A percentile compares a stretch with the other conserved stretches of the same genome.
Evolutionary conservation across 2,888 invertebrate genomes (phyloP).

Genomic region (Drosophila nr. perissopoda): DNA sequence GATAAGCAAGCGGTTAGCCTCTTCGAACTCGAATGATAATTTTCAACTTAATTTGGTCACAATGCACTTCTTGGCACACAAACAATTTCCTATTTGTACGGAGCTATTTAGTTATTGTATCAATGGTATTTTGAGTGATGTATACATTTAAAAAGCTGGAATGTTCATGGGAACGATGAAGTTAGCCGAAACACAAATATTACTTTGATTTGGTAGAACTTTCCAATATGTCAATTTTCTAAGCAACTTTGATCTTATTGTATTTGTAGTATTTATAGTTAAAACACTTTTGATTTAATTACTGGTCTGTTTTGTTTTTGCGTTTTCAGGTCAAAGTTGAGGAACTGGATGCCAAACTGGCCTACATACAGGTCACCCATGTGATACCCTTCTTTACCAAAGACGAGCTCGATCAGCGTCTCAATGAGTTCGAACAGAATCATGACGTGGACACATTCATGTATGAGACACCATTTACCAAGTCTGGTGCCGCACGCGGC

Average conservation of each 20-base stretch:
- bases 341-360: constrained; percentile 92
- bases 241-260: constrained; percentile 29
- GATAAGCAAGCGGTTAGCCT: not conserved
- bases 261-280: too few relatives aligned
- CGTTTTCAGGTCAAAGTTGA: constrained; percentile 88
- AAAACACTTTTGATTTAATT: constrained; percentile 7
- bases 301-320: constrained; percentile 21
- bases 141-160: constrained; percentile 25
- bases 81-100: constrained; percentile 45
- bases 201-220: constrained; percentile 19
- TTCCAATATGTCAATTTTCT: constrained; percentile 2
- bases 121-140: constrained; percentile 38
- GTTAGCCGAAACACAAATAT: constrained; percentile 47
- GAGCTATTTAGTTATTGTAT: constrained; percentile 34
- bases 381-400: constrained; percentile 95
- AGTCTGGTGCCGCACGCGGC: constrained; percentile 91
- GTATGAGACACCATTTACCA: constrained; percentile 97
- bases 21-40: constrained; percentile 10
- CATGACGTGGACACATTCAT: constrained; percentile 96
- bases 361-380: constrained; percentile 97
- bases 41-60: constrained; percentile 42
- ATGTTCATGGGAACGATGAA: constrained; percentile 11
- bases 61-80: constrained; percentile 24
- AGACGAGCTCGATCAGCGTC: constrained; percentile 88
- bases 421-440: constrained; percentile 94